Conservation (phyloP, 1,140 invertebrate genomes). For the Hyphantria cunea region DNA sequence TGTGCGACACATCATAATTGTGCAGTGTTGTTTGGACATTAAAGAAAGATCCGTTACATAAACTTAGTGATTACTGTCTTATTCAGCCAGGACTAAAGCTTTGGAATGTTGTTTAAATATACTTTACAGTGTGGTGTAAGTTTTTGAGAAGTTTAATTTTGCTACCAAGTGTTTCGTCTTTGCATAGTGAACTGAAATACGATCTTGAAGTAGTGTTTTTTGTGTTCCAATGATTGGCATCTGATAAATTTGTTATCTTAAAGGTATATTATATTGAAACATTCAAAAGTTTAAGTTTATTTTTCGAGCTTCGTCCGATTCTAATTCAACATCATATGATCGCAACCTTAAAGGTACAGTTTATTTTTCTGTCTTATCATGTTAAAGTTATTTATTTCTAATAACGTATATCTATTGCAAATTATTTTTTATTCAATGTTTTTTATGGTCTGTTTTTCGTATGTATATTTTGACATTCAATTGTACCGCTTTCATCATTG, state of each 20-base stretch:
- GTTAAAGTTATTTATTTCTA: not conserved
- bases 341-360: conserved; percentile 32
- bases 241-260: not conserved
- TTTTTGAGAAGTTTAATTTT: conserved; percentile 42
- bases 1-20: conserved; percentile 53
- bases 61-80: conserved; percentile 23
- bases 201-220: conserved; percentile 31
- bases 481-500: too few relatives aligned
- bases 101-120: conserved; percentile 36
- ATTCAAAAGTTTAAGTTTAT: not conserved
- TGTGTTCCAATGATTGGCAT: conserved; percentile 29
- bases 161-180: conserved; percentile 30
- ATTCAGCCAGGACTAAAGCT: conserved; percentile 10
- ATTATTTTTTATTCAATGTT: too few relatives aligned
- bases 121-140: conserved; percentile 51
- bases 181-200: conserved; percentile 40
- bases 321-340: conserved; percentile 29
- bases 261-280: too few relatives aligned
- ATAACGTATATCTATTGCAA: too few relatives aligned
- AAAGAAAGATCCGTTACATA: conserved; percentile 30
- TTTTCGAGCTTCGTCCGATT: conserved; percentile 20
- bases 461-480: too few relatives aligned
- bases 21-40: conserved; percentile 44
- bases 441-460: too few relatives aligned
- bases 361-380: conserved; percentile 2